These are phyloP conservation scores for Watsonalla binaria DNA, from an alignment of 2,888 invertebrate species.

Conservation along the genomic window DNA sequence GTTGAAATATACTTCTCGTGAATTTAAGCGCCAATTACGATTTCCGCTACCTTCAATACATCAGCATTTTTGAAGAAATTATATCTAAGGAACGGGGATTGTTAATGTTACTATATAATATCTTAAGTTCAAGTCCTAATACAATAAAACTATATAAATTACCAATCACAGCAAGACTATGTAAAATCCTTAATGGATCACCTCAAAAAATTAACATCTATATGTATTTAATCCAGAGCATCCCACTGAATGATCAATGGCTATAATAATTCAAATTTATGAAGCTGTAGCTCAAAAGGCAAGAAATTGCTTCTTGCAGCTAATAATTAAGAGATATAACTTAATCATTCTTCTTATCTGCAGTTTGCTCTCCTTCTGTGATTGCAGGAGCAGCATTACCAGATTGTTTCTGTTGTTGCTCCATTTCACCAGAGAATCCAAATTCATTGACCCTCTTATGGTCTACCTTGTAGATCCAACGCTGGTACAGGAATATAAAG, in stretches of 20 bases:
- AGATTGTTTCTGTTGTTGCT: conserved; percentile 71
- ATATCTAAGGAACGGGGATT: no score
- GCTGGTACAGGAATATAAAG: conserved; percentile 98
- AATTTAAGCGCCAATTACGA: no score
- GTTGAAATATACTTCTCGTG: no score
- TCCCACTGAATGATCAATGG: neutral
- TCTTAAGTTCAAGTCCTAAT: no score
- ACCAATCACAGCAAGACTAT: no score
- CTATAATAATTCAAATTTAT: neutral
- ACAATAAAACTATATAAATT: no score
- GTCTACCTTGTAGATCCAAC: conserved; percentile 99
- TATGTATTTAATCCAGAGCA: no score
- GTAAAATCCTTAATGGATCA: no score
- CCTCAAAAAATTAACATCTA: no score
- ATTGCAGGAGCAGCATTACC: conserved; percentile 56
- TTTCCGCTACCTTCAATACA: no score
- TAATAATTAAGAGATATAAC: conserved; percentile 9
- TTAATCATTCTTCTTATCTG: conserved; percentile 72
- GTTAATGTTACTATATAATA: no score
- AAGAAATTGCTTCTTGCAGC: neutral
- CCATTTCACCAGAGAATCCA: conserved; percentile 97
- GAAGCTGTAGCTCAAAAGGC: neutral
- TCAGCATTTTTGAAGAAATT: no score
- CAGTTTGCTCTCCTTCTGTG: conserved; percentile 42
- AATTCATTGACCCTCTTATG: conserved; percentile 97